Conservation (phyloP, 2,888 invertebrate genomes). For the Caenorhabditis virilis region DNA sequence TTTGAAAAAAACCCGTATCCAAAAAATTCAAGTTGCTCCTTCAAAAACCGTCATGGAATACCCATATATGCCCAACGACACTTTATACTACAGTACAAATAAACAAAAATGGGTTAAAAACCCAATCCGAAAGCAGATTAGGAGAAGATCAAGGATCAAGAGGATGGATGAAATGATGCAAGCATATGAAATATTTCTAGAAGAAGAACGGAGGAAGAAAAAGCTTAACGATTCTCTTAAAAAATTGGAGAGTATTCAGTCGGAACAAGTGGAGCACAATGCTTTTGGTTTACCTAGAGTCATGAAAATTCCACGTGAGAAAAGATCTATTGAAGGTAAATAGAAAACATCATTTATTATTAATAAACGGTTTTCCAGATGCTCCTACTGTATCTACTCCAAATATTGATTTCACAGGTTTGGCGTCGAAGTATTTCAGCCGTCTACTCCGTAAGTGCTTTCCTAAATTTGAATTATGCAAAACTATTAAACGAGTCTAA, state of each 20-base stretch:
- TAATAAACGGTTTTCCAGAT: no score
- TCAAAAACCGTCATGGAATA: slow-evolving; percentile 14
- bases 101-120: slow-evolving; percentile 33
- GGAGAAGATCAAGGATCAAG: slow-evolving; percentile 3
- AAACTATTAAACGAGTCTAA: no score
- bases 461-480: no score
- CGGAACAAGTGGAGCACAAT: slow-evolving; percentile 15
- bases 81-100: slow-evolving; percentile 24
- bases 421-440: slow-evolving; percentile 37
- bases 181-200: slow-evolving; percentile 41
- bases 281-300: slow-evolving; percentile 26
- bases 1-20: background rate
- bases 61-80: background rate
- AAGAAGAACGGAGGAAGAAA: slow-evolving; percentile 36
- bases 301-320: slow-evolving; percentile 13
- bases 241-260: no score
- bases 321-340: no score
- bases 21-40: slow-evolving; percentile 31
- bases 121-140: slow-evolving; percentile 36
- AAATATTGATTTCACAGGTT: slow-evolving; percentile 10
- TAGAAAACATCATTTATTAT: no score
- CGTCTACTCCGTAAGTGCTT: no score
- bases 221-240: slow-evolving; percentile 19
- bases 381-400: slow-evolving; percentile 1
- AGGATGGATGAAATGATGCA: slow-evolving; percentile 31